Conservation (phyloP, 1,140 invertebrate genomes). For the Pinna nobilis region DNA sequence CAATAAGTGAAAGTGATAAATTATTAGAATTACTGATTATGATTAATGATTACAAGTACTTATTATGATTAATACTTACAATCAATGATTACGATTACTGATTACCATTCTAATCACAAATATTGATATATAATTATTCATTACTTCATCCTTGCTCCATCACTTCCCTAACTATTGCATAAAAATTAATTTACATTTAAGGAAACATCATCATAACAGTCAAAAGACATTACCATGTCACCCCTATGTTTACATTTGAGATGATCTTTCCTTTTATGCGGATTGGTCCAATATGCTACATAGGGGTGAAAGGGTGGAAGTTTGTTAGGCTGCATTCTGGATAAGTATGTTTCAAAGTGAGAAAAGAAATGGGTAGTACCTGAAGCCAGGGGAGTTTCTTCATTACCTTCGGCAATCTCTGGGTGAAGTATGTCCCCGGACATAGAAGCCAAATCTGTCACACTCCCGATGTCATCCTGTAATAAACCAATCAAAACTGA, state of each 20-base stretch:
- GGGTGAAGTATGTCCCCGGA: conserved; percentile 37
- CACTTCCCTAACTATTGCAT: too few species aligned
- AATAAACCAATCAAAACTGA: conserved; percentile 13
- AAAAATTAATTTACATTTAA: conserved; percentile 62
- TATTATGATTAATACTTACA: too few species aligned
- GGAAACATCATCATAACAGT: conserved; percentile 70
- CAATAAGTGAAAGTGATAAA: too few species aligned
- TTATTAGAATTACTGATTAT: too few species aligned
- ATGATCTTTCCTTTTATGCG: not conserved
- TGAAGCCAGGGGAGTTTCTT: conserved; percentile 60
- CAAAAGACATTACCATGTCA: conserved; percentile 61
- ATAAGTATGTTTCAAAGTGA: too few species aligned
- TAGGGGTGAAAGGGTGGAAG: not conserved
- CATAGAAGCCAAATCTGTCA: conserved; percentile 52
- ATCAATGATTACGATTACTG: too few species aligned
- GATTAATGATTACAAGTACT: too few species aligned
- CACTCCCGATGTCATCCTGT: conserved; percentile 67
- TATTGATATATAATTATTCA: too few species aligned
- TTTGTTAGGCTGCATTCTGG: too few species aligned
- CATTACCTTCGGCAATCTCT: conserved; percentile 40
- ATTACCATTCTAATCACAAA: too few species aligned
- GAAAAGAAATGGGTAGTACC: conserved; percentile 47
- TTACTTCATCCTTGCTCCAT: too few species aligned
- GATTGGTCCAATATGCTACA: not conserved
- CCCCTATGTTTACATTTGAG: conserved; percentile 35